A percentile compares a stretch with the other conserved stretches of the same genome.
phyloP scores from a whole-genome alignment of 2,797 vertebrate genomes.

The Malacoraja senta region DNA sequence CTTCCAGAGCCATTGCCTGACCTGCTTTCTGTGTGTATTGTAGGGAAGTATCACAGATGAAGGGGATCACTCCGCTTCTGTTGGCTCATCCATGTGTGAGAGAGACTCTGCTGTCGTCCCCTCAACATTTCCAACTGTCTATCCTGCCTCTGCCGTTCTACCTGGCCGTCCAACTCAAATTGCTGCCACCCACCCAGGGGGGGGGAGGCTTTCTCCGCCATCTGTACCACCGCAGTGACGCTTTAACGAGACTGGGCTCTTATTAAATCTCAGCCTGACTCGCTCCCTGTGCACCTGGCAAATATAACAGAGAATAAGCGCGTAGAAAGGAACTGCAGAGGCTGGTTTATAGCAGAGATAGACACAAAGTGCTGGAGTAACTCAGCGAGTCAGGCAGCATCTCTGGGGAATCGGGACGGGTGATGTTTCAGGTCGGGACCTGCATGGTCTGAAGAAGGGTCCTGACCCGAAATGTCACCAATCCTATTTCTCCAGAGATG shows the following conservation, averaged over 20 bases:
- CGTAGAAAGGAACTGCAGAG: too few relatives aligned
- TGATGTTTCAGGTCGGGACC: too few relatives aligned
- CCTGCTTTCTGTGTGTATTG: too few relatives aligned
- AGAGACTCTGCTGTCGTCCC: not conserved
- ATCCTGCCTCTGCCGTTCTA: not conserved
- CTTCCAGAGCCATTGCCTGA: too few relatives aligned
- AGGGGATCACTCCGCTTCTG: not conserved
- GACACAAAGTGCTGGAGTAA: too few relatives aligned
- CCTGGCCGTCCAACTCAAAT: not conserved
- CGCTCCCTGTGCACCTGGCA: not conserved
- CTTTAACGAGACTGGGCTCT: not conserved
- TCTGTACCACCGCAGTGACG: not conserved
- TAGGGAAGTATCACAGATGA: not conserved
- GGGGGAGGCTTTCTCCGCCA: not conserved
- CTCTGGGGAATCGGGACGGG: too few relatives aligned
- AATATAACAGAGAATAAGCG: not conserved
- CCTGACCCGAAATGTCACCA: too few relatives aligned
- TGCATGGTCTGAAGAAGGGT: too few relatives aligned
- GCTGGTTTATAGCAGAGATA: too few relatives aligned
- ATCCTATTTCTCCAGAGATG: too few relatives aligned
- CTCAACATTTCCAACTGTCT: not conserved
- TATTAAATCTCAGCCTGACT: not conserved
- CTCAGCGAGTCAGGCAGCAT: too few relatives aligned
- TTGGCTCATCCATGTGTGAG: not conserved
- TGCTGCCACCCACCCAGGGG: not conserved